These are phyloP conservation scores for Dufourea novaeangliae DNA, from an alignment of 1,140 invertebrate species.

Conservation along the genomic window DNA sequence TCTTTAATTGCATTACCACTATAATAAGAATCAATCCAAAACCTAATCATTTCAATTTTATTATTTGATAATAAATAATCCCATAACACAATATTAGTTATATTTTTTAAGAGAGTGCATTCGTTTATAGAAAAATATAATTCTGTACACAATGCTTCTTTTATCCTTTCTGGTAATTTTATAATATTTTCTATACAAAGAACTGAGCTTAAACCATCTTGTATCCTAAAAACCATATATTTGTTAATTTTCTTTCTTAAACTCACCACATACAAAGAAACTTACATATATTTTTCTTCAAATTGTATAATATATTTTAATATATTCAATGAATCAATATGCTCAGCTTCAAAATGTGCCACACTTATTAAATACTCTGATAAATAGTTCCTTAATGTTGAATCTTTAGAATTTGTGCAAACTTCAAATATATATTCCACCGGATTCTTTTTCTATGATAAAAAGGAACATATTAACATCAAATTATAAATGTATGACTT, in stretches of 20 bases:
- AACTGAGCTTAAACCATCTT: constrained; percentile 61
- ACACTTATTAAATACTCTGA: constrained; percentile 82
- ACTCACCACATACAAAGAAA: constrained; percentile 10
- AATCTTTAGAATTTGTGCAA: constrained; percentile 81
- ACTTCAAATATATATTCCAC: constrained; percentile 82
- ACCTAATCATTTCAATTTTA: constrained; percentile 64
- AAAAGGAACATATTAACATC: constrained; percentile 17
- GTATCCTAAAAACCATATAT: constrained; percentile 56
- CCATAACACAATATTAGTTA: constrained; percentile 68
- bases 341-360: constrained; percentile 77
- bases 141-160: constrained; percentile 71
- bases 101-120: constrained; percentile 56
- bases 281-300: constrained; percentile 69
- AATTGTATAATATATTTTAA: constrained; percentile 82
- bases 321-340: constrained; percentile 83
- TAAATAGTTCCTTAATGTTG: constrained; percentile 83
- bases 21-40: constrained; percentile 72
- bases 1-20: constrained; percentile 21
- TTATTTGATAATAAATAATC: constrained; percentile 73
- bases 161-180: constrained; percentile 65
- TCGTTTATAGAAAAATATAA: constrained; percentile 72
- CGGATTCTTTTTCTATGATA: constrained; percentile 81
- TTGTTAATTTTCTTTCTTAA: constrained; percentile 3
- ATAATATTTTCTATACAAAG: constrained; percentile 72
- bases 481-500: not conserved